Evolutionary conservation across 2,797 vertebrate genomes (phyloP).

Genomic region (Geotrypetes seraphini): DNA sequence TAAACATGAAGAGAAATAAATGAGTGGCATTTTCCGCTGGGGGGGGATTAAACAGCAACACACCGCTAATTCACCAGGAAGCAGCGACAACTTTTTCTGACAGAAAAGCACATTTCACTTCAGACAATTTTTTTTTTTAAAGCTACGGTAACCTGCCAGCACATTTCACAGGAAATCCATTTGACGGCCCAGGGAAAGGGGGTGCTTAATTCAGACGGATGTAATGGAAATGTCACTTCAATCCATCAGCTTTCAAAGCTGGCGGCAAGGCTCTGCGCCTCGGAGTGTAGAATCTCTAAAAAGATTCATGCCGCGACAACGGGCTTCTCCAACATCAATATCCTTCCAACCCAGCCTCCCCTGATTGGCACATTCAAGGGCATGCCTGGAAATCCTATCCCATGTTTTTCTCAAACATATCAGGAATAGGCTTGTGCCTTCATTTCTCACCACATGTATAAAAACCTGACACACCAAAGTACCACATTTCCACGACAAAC

Average conservation of each 20-base stretch:
- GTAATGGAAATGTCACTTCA: conserved; percentile 66
- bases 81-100: conserved; percentile 30
- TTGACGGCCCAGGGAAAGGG: conserved; percentile 60
- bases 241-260: conserved; percentile 56
- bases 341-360: conserved; percentile 1
- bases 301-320: conserved; percentile 47
- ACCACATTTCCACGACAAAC: no score
- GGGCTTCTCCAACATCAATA: conserved; percentile 21
- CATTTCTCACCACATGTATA: no score
- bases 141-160: conserved; percentile 57
- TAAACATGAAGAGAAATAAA: conserved; percentile 18
- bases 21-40: conserved; percentile 7
- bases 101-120: conserved; percentile 40
- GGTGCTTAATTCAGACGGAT: conserved; percentile 56
- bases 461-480: no score
- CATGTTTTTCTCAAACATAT: no score
- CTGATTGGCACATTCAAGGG: no score
- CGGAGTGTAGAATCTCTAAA: conserved; percentile 22
- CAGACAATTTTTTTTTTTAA: conserved; percentile 31
- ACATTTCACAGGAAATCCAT: conserved; percentile 61
- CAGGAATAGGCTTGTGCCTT: no score
- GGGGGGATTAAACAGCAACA: background rate
- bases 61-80: conserved; percentile 28
- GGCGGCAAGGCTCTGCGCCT: conserved; percentile 23
- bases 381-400: no score